Base-by-base conservation (phyloP, 1,140 invertebrate species). In the Rhizoglyphus robini region DNA sequence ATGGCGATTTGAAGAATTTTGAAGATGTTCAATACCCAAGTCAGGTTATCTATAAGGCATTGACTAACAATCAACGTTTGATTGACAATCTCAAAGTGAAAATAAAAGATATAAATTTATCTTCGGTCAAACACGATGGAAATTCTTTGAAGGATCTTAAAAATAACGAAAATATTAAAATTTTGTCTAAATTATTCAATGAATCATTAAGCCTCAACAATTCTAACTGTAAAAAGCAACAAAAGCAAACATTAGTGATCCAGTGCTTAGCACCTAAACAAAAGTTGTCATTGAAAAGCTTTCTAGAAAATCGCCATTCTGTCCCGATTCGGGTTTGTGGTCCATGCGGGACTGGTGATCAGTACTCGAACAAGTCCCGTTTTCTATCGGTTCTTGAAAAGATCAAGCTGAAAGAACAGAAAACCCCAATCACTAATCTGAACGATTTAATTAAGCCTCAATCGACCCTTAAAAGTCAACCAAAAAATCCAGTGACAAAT, bases 371-470 rank as follows among this genome's bases (percentile, higher is more conserved):
- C n/a, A 51, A 47, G 29, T 65, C 67, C 18, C 32, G 36, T 31
- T 59, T 68, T 57, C 32, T 61, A 2, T 68, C 67, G 11, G 67
- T 54, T 1, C 25, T 68, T 13, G 46, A 51, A 18, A 66, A 66
- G 51, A 66, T 66, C 11, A 60, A 66, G 49, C 54, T 62, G 25
- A 51, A 15, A 15, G 15, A 15, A n/a, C 5, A 8, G 48, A 41
- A 41, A n/a, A n/a, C n/a, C n/a, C n/a, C n/a, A n/a, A n/a, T n/a
- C n/a, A n/a, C n/a, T n/a, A n/a, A n/a, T n/a, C n/a, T n/a, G n/a
- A n/a, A n/a, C n/a, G n/a, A n/a, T n/a, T n/a, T n/a, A n/a, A n/a
- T n/a, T n/a, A n/a, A n/a, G n/a, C n/a, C n/a, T n/a, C n/a, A n/a
- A n/a, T n/a, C n/a, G n/a, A n/a, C n/a, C n/a, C n/a, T n/a, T n/a